Conservation (phyloP, 2,888 invertebrate genomes). For the Athalia circularis region DNA sequence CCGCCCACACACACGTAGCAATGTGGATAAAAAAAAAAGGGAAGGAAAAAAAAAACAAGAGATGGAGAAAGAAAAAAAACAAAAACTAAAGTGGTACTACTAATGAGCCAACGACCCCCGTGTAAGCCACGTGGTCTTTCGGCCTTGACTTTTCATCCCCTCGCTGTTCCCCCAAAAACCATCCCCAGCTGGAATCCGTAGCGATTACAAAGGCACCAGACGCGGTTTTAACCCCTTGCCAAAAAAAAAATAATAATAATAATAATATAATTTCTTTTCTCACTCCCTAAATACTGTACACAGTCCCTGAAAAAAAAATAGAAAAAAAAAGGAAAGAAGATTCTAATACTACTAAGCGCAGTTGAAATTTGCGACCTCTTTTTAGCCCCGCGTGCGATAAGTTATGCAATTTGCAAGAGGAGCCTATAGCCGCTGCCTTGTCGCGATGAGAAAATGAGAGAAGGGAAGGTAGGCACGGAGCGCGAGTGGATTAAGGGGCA, state of each 20-base stretch:
- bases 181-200: too few relatives aligned
- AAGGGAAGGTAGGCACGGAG: background rate
- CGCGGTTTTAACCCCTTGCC: background rate
- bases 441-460: background rate
- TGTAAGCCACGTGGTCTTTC: background rate
- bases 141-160: background rate
- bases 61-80: background rate
- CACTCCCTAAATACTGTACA: background rate
- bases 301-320: too few relatives aligned
- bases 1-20: background rate
- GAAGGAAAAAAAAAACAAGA: background rate
- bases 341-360: background rate
- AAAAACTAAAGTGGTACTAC: background rate
- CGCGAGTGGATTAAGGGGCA: background rate
- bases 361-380: background rate
- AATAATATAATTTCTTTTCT: background rate
- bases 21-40: background rate
- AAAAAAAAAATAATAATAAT: too few relatives aligned
- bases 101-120: conserved; percentile 18
- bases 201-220: too few relatives aligned
- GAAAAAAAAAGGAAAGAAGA: too few relatives aligned
- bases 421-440: background rate
- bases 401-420: background rate
- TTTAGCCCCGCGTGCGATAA: background rate
- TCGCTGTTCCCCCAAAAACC: background rate